Evolutionary conservation across 2,797 vertebrate species (phyloP), one percentile per base, ranked within the genome.

Genomic region (Lycodopsis pacificus): DNA sequence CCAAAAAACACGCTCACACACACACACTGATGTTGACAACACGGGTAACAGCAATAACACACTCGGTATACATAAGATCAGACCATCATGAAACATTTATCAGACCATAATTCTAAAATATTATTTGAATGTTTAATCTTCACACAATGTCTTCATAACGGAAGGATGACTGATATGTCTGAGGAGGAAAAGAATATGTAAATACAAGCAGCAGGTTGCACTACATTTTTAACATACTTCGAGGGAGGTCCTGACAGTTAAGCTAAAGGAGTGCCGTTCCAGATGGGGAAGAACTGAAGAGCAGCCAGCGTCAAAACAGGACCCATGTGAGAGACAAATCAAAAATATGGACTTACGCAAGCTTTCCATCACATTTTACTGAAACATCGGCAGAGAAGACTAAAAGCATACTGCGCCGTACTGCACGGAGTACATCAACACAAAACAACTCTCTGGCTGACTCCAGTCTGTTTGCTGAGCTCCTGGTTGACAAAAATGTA

Each of bases 1-100:
- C 87, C 89, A 90, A 87, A 84, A 66, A 84, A 84, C 85, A 74
- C 59, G 32, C 76, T 65, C 75, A 20, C 19, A 82, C 61, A 81
- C 73, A 81, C 73, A 92, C 79, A 87, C 76, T 70, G 25, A 70
- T 30, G 71, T 80, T 87, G 80, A 91, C 82, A 86, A 89, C 67
- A 80, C 22, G 69, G 82, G 82, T 84, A 19, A 3, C 76, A 79
- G 44, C 40, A 15, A 74, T 30, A 81, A 74, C 58, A 76, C 32
- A 38, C 57, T 53, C 63, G 30, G 44, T 32, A 46, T 48, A 72
- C 8, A 75, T 1, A 61, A 63, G 17, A 48, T 25, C 11, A 36
- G 38, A 71, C 32, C 56, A 14, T 54, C 53, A 72, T 54, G 22
- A 72, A 64, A 44, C 25, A 68, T 74, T 57, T 25, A 49, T 34